Evolutionary conservation across 2,888 invertebrate species (phyloP).

Genomic region (Drepanosiphum platanoidis): DNA sequence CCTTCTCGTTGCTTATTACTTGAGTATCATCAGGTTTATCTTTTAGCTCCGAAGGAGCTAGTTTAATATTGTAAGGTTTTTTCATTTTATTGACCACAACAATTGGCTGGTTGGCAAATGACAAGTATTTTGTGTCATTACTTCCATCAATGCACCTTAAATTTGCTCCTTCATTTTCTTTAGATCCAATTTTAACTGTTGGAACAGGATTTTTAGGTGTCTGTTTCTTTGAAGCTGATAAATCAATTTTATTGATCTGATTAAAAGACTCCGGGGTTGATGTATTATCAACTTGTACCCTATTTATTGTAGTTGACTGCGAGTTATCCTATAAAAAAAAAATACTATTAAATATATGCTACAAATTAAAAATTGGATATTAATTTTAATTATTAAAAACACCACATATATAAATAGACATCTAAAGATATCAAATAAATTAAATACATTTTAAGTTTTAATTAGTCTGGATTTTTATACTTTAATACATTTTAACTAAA

Average conservation of each 20-base stretch:
- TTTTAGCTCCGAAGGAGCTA: conserved; percentile 9
- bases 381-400: neutral
- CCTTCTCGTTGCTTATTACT: neutral
- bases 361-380: neutral
- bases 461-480: neutral
- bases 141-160: conserved; percentile 17
- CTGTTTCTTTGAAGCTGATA: conserved; percentile 26
- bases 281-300: neutral
- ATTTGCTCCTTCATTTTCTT: conserved; percentile 17
- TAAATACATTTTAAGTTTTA: neutral
- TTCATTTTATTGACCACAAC: conserved; percentile 40
- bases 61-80: conserved; percentile 33
- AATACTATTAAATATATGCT: neutral
- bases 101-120: conserved; percentile 32
- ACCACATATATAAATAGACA: neutral
- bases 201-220: conserved; percentile 9
- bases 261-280: neutral
- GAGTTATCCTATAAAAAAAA: conserved; percentile 42
- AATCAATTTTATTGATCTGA: conserved; percentile 31
- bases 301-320: conserved; percentile 33
- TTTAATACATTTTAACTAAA: neutral
- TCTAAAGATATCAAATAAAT: no score
- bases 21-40: neutral
- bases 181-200: conserved; percentile 27
- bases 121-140: conserved; percentile 9